Conservation (phyloP, 1,140 invertebrate genomes). For the Listronotus oregonensis region DNA sequence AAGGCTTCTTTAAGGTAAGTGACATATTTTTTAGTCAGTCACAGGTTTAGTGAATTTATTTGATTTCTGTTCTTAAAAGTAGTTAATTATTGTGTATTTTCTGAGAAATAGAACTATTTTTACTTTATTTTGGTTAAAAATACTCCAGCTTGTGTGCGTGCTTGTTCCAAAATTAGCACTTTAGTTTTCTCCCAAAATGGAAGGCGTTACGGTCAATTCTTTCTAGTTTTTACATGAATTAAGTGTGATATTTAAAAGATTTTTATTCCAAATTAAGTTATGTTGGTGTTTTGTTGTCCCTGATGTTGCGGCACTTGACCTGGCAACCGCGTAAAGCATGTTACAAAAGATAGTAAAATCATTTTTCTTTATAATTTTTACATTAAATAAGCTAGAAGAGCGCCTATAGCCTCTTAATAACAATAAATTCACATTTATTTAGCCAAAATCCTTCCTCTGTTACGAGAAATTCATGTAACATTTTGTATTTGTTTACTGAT, state of each 20-base stretch:
- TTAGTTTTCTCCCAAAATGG: constrained; percentile 43
- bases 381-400: neutral
- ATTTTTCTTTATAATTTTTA: neutral
- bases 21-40: constrained; percentile 49
- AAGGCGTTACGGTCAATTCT: constrained; percentile 37
- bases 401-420: neutral
- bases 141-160: constrained; percentile 25
- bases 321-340: constrained; percentile 54
- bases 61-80: constrained; percentile 4
- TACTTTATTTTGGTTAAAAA: constrained; percentile 16
- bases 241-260: constrained; percentile 14
- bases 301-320: constrained; percentile 54
- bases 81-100: neutral
- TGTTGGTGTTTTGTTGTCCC: constrained; percentile 50
- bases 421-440: neutral
- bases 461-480: constrained; percentile 46
- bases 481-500: constrained; percentile 53
- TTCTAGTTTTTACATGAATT: constrained; percentile 11
- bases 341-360: constrained; percentile 45
- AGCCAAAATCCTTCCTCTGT: constrained; percentile 15
- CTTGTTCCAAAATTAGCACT: constrained; percentile 51
- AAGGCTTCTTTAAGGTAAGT: constrained; percentile 53
- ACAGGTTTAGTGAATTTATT: neutral
- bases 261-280: constrained; percentile 51
- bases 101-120: neutral